These are phyloP conservation scores for Gila robusta DNA, from an alignment of 2,797 vertebrate species.

Conservation along the genomic window DNA sequence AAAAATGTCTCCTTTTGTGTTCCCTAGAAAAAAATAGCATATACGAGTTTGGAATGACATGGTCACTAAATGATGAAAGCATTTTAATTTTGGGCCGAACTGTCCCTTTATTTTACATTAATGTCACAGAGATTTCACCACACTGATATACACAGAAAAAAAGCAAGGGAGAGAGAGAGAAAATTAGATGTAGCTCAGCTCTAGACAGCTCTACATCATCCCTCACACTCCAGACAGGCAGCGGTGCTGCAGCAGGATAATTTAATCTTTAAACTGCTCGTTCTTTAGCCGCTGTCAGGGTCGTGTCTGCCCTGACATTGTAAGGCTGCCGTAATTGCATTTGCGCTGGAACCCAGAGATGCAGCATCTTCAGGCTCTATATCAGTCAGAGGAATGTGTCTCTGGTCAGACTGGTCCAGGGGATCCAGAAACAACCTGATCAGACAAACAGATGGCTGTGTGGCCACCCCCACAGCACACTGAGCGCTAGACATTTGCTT, in stretches of 20 bases:
- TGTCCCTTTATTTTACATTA: slow-evolving; percentile 2
- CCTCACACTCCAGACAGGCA: slow-evolving; percentile 47
- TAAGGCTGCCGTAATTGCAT: slow-evolving; percentile 81
- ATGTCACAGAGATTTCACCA: slow-evolving; percentile 6
- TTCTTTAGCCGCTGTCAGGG: slow-evolving; percentile 78
- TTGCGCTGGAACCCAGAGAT: slow-evolving; percentile 71
- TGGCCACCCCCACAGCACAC: slow-evolving; percentile 21
- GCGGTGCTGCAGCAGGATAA: slow-evolving; percentile 73
- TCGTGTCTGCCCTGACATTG: slow-evolving; percentile 78
- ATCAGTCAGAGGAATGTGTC: slow-evolving; percentile 74
- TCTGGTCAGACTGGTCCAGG: slow-evolving; percentile 61
- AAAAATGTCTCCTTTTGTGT: background rate
- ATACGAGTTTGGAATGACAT: background rate
- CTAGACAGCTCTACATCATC: slow-evolving; percentile 48
- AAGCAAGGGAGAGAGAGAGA: background rate
- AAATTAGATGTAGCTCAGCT: slow-evolving; percentile 24
- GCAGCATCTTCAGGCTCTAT: slow-evolving; percentile 65
- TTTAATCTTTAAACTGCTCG: slow-evolving; percentile 75
- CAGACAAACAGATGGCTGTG: slow-evolving; percentile 20
- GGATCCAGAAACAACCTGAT: slow-evolving; percentile 22
- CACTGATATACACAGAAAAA: background rate
- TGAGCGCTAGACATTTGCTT: background rate
- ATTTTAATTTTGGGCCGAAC: background rate
- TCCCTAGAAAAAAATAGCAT: background rate
- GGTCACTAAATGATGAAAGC: background rate